A percentile compares a stretch with the other conserved stretches of the same genome.
Conservation (phyloP, 2,113 vertebrate species). For the Saguinus midas region DNA sequence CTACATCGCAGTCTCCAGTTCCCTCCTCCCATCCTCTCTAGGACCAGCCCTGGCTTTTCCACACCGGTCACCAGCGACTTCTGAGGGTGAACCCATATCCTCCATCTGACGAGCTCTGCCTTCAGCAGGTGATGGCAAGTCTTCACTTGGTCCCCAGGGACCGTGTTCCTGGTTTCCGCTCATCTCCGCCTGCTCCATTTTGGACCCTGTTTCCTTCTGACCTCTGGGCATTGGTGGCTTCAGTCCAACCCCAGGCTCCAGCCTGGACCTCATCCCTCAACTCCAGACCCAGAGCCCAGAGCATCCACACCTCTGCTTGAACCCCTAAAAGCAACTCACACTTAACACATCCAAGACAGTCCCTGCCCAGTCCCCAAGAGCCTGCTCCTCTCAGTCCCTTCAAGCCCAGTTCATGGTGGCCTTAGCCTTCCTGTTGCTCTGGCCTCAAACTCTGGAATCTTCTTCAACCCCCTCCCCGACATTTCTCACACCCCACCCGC, state of each 20-base stretch:
- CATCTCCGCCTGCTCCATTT: neutral
- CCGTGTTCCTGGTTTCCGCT: neutral
- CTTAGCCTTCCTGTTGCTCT: neutral
- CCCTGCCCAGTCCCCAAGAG: neutral
- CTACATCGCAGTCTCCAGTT: fast-evolving
- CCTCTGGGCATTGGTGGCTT: neutral
- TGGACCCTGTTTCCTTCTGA: neutral
- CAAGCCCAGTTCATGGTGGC: fast-evolving
- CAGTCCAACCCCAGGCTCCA: neutral
- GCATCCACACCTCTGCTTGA: fast-evolving
- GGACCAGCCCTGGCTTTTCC: neutral
- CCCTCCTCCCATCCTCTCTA: neutral
- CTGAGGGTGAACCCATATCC: fast-evolving
- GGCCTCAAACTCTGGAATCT: neutral
- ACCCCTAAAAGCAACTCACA: neutral
- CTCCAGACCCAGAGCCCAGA: neutral
- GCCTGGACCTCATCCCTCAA: neutral
- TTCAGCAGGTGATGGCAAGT: neutral
- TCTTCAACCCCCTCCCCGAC: neutral
- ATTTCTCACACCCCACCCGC: neutral
- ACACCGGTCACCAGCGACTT: fast-evolving
- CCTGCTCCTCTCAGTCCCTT: neutral
- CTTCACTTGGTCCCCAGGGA: neutral
- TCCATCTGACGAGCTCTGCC: fast-evolving
- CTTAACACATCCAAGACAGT: fast-evolving